These are phyloP conservation scores for Spatula clypeata DNA, from an alignment of 2,797 vertebrate species.

Conservation along the genomic window DNA sequence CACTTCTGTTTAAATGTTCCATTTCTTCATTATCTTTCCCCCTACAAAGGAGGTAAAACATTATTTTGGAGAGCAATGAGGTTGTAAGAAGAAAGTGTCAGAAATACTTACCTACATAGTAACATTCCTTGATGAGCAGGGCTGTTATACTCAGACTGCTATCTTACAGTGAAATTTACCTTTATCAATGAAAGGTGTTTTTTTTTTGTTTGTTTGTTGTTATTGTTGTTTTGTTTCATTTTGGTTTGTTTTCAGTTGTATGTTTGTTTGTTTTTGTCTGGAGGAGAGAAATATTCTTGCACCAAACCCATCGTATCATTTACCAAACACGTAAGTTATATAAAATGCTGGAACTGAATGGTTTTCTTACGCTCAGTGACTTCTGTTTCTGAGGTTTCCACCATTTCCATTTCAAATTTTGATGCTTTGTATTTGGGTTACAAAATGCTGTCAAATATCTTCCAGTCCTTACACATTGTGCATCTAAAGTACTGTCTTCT, in stretches of 20 bases:
- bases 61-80: neutral
- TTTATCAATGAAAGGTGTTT: neutral
- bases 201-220: neutral
- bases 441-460: neutral
- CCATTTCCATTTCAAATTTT: neutral
- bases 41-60: neutral
- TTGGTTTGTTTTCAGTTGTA: neutral
- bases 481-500: neutral
- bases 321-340: neutral
- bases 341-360: neutral
- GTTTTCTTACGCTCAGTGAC: neutral
- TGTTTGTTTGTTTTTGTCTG: neutral
- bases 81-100: neutral
- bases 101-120: neutral
- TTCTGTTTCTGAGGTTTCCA: neutral
- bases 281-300: neutral
- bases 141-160: neutral
- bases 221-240: too few species aligned
- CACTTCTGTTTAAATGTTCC: neutral
- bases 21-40: neutral
- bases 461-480: neutral
- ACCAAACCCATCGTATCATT: neutral
- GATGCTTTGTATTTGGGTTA: neutral
- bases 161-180: neutral
- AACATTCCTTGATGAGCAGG: neutral